Base-by-base conservation (phyloP, 2,797 vertebrate genomes). In the Peromyscus aztecus region DNA sequence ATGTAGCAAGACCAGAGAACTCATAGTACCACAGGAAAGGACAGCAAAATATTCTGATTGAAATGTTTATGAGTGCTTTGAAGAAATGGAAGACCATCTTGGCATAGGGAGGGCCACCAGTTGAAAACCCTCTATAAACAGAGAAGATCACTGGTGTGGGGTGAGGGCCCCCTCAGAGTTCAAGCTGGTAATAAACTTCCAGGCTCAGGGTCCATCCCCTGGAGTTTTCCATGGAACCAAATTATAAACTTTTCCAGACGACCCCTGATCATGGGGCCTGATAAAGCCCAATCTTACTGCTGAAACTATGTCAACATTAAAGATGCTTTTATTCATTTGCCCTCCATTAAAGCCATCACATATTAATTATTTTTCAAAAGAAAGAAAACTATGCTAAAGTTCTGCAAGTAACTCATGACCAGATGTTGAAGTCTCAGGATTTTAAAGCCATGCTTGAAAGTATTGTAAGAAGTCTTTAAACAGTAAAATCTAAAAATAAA, bases 291-390 rank as follows among this genome's bases (percentile, higher is more conserved):
- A 76, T 77, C 29, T 73, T 85, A 69, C 73, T 94, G 81, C 88
- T 97, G 43, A 96, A 95, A 94, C 49, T 78, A 71, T 90, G 88
- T 92, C 63, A 90, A 91, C 95, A 94, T 88, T 82, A 97, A 97
- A 96, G 55, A 80, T 90, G 67, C 49, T 94, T 97, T 96, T 96
- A 91, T 97, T 96, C 87, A 94, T 97, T 97, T 94, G 81, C 46
- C 88, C 87, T 61, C 87, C 93, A 96, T 96, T 93, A 96, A 96
- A 96, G 12, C 76, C 89, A 96, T 95, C 76, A 88, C 91, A 97
- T 76, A 96, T 89, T 96, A 96, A 96, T 98, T 96, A 96, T 94
- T 96, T 96, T 97, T 96, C 93, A 96, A 97, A 97, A 95, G 89
- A 97, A 97, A 94, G 89, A 93, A 97, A 97, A 97, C 63, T 91